A percentile compares a stretch with the other conserved stretches of the same genome.
Evolutionary conservation across 2,888 invertebrate species (phyloP).

Genomic region (Melanostoma mellinum): DNA sequence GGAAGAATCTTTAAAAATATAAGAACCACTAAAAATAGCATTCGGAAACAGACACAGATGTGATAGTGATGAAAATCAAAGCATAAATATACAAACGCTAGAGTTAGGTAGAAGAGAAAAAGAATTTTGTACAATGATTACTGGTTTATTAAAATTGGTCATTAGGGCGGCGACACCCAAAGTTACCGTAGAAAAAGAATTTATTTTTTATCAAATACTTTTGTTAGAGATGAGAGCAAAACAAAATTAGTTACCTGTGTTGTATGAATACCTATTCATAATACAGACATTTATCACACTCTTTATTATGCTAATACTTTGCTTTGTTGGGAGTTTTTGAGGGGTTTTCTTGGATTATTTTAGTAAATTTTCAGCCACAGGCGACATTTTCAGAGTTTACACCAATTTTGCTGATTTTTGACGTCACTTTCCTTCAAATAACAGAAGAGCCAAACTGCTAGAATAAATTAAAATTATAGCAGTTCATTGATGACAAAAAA

Average conservation of each 20-base stretch:
- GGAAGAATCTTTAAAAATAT: constrained; percentile 74
- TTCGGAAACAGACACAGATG: constrained; percentile 57
- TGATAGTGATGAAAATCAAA: constrained; percentile 34
- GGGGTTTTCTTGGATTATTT: constrained; percentile 48
- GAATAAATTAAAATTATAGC: constrained; percentile 45
- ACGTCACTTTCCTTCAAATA: constrained; percentile 59
- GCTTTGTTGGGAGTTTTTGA: constrained; percentile 17
- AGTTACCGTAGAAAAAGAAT: constrained; percentile 38
- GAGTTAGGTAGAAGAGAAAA: constrained; percentile 14
- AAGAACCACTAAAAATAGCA: constrained; percentile 64
- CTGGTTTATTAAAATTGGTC: constrained; percentile 22
- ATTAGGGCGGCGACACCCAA: constrained; percentile 66
- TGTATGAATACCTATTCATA: constrained; percentile 78
- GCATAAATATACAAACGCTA: neutral
- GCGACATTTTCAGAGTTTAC: constrained; percentile 72
- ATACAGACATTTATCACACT: constrained; percentile 74
- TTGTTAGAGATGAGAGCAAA: neutral
- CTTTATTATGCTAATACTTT: constrained; percentile 47
- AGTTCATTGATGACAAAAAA: neutral
- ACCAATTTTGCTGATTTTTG: constrained; percentile 62
- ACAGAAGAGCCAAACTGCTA: constrained; percentile 50
- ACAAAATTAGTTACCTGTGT: constrained; percentile 74
- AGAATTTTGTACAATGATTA: constrained; percentile 16
- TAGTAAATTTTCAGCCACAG: constrained; percentile 62
- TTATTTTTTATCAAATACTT: constrained; percentile 3